Base-by-base conservation (phyloP, 1,140 invertebrate genomes). In the Papilio polytes region DNA sequence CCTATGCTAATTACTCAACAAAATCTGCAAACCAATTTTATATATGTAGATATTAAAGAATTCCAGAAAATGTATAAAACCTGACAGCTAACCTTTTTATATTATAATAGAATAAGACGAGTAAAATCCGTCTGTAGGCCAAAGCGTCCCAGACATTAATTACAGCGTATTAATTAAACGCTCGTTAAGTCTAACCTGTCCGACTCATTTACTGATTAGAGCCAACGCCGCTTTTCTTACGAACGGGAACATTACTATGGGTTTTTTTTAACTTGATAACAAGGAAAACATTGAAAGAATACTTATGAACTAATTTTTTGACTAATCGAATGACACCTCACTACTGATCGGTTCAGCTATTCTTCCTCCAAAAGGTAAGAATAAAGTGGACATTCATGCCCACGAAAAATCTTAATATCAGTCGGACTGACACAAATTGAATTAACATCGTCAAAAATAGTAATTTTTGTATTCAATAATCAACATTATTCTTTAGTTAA, bases 101-200 rank as follows among this genome's bases (percentile, higher is more conserved):
- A 36, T 59, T 56, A 78, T 41, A 80, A 80, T 66, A 53, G 79
- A 82, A 56, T 74, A 53, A 74, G 53, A 31, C 66, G 74, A 80
- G 73, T 74, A 82, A 83, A 36, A 44, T 66, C 59, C 31, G 51
- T 70, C 70, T 31, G 48, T 77, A 80, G 48, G 76, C 51, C 22
- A 56, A 81, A 79, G 51, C 82, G 83, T 81, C 70, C 80, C 78
- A 74, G 78, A 74, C 81, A 86, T 87, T 87, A 89, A 88, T 89
- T 83, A 85, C 81, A 79, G 80, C 83, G 74, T 41, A 78, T 81
- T 88, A 90, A 89, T 90, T 87, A 90, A 80, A 80, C 82, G 84
- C 80, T 88, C 89, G 84, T 90, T 89, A 87, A 80, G 77, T 78
- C 80, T 82, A 83, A 88, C 87, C 85, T 89, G 86, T 84, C 83